Conservation (phyloP, 2,888 invertebrate genomes). For the Phorcus lineatus region DNA sequence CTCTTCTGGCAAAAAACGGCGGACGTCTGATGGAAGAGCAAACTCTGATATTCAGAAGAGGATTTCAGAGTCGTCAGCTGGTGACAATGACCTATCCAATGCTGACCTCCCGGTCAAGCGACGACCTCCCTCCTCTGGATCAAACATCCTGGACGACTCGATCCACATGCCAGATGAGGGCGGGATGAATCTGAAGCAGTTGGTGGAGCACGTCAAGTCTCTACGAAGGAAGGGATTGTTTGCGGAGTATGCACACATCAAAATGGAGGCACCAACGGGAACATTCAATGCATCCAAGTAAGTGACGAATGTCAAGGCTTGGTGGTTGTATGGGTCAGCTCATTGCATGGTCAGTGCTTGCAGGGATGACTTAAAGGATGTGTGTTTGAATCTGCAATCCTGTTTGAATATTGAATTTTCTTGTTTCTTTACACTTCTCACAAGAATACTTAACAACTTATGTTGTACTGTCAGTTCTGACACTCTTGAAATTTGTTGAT, state of each 20-base stretch:
- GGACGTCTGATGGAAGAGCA: conserved; percentile 12
- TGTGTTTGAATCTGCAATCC: too few relatives aligned
- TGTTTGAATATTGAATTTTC: too few relatives aligned
- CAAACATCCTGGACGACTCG: conserved; percentile 63
- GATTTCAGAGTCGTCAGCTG: conserved; percentile 34
- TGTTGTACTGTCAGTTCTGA: too few relatives aligned
- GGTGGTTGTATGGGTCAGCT: neutral
- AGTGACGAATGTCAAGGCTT: conserved; percentile 58
- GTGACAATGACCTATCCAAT: conserved; percentile 35
- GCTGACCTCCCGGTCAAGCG: conserved; percentile 62
- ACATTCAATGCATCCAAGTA: conserved; percentile 92
- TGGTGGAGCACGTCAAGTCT: conserved; percentile 85
- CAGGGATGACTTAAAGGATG: too few relatives aligned
- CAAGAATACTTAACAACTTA: too few relatives aligned
- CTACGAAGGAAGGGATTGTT: conserved; percentile 88
- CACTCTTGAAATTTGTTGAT: too few relatives aligned
- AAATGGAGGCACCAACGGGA: conserved; percentile 88
- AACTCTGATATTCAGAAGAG: conserved; percentile 41
- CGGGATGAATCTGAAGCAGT: conserved; percentile 82
- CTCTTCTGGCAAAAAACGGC: conserved; percentile 28
- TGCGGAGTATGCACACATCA: conserved; percentile 92
- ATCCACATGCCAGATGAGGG: conserved; percentile 68
- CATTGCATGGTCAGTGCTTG: neutral
- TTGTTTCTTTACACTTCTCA: too few relatives aligned
- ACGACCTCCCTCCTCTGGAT: conserved; percentile 54